Evolutionary conservation across 2,888 invertebrate species (phyloP).

Genomic region (Aromia moschata): DNA sequence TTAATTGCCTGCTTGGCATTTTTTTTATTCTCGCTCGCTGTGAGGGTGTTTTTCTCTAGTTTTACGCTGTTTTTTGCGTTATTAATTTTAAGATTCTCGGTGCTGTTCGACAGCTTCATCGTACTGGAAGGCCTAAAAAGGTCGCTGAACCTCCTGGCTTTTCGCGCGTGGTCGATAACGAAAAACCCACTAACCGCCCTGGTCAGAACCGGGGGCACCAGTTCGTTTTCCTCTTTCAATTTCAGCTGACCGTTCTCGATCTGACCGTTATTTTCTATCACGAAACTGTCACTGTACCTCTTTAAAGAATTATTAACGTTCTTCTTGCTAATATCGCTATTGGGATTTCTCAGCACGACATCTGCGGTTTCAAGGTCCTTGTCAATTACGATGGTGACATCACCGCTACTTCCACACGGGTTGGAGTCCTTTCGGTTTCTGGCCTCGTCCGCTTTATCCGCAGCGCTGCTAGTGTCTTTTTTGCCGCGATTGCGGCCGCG

Average conservation of each 20-base stretch:
- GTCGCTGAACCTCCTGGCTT: slow-evolving; percentile 58
- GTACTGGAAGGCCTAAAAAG: slow-evolving; percentile 50
- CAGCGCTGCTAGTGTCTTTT: slow-evolving; percentile 36
- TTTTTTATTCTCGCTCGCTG: slow-evolving; percentile 31
- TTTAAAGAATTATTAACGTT: slow-evolving; percentile 46
- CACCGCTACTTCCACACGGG: slow-evolving; percentile 30
- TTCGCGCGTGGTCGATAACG: slow-evolving; percentile 48
- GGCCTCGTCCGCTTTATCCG: slow-evolving; percentile 25
- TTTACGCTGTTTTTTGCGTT: slow-evolving; percentile 45
- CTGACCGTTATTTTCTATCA: slow-evolving; percentile 50
- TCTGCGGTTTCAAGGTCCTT: slow-evolving; percentile 44
- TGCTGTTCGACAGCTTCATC: slow-evolving; percentile 48
- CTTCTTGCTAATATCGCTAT: slow-evolving; percentile 33
- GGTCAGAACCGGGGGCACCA: slow-evolving; percentile 40
- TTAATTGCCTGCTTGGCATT: slow-evolving; percentile 33
- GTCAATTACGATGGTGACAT: slow-evolving; percentile 37
- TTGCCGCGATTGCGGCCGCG: slow-evolving; percentile 44
- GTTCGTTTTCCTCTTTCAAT: slow-evolving; percentile 40
- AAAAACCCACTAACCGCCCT: slow-evolving; percentile 55
- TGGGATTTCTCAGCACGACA: slow-evolving; percentile 50
- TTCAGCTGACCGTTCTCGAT: slow-evolving; percentile 36
- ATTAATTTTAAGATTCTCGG: slow-evolving; percentile 51
- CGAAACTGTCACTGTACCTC: slow-evolving; percentile 61
- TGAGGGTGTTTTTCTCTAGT: slow-evolving; percentile 41
- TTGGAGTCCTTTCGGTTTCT: slow-evolving; percentile 16